Evolutionary conservation across 2,797 vertebrate genomes (phyloP), one percentile per base, ranked within the genome.

Genomic region (Betta splendens): DNA sequence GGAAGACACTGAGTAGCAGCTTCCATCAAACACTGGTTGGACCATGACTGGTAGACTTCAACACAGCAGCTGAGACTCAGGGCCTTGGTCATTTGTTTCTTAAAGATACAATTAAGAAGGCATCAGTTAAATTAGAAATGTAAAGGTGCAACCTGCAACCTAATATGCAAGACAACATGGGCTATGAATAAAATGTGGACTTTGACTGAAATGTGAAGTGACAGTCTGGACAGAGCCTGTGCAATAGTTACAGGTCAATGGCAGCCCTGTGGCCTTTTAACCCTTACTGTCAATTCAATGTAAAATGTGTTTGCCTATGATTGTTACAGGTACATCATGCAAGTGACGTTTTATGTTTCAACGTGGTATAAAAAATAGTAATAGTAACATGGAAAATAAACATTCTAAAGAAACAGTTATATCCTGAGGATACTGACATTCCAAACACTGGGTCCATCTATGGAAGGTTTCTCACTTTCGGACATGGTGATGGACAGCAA

Each of bases 1-100:
- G 81, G 75, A 42, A 95, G 77, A 49, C 69, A 61, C 1, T 72
- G 77, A 58, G 75, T 55, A 38, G 91, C 92, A 63, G 83, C 80
- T 66, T 83, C 87, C 29, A 63, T 43, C 59, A 94, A 81, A 61
- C 89, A 77, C 33, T 81, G 59, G 5, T 48, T 39, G 46, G 87
- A 88, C 94, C 93, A 95, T 3, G 89, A 73, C 66, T 90, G 86
- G 57, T 92, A 94, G 29, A 87, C 63, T 25, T 94, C 94, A 23
- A 92, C 85, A 79, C 89, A 93, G 66, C 81, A 81, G 66, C 92
- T 76, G 32, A 83, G 60, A 31, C 60, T 82, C 46, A 91, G 50
- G 43, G 90, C 77, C 60, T 89, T 91, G 20, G 31, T 54, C 22
- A 91, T 75, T 16, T 89, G 86, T 17, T 57, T 67, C 69, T 85